Conservation (phyloP, 2,888 invertebrate species). For the Patella ulyssiponensis region DNA sequence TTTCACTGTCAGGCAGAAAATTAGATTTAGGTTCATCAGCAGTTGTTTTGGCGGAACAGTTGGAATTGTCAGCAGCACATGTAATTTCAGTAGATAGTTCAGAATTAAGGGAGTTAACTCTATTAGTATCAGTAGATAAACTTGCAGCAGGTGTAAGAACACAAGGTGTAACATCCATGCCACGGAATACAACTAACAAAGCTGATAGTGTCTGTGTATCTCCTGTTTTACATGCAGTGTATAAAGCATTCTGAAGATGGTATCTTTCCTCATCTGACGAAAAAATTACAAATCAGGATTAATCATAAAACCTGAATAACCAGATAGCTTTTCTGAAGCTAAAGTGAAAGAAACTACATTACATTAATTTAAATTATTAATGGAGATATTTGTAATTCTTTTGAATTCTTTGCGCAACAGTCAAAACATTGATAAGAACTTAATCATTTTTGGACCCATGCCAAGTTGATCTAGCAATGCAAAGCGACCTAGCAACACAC, state of each 20-base stretch:
- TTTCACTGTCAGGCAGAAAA: background rate
- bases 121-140: background rate
- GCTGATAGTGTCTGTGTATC: constrained; percentile 54
- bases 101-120: background rate
- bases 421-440: too few species aligned
- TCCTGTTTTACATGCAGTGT: constrained; percentile 68
- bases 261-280: constrained; percentile 58
- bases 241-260: constrained; percentile 64
- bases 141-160: background rate
- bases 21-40: background rate
- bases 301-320: background rate
- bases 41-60: background rate
- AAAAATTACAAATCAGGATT: constrained; percentile 20
- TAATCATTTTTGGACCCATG: too few species aligned
- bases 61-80: background rate
- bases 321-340: background rate
- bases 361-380: too few species aligned
- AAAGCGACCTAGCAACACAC: too few species aligned
- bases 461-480: too few species aligned
- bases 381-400: too few species aligned
- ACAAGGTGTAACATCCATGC: constrained; percentile 1
- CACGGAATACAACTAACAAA: constrained; percentile 40
- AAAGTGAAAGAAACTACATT: background rate
- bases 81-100: constrained; percentile 4
- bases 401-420: too few species aligned